Base-by-base conservation (phyloP, 2,888 invertebrate genomes). In the Halictus ligatus region DNA sequence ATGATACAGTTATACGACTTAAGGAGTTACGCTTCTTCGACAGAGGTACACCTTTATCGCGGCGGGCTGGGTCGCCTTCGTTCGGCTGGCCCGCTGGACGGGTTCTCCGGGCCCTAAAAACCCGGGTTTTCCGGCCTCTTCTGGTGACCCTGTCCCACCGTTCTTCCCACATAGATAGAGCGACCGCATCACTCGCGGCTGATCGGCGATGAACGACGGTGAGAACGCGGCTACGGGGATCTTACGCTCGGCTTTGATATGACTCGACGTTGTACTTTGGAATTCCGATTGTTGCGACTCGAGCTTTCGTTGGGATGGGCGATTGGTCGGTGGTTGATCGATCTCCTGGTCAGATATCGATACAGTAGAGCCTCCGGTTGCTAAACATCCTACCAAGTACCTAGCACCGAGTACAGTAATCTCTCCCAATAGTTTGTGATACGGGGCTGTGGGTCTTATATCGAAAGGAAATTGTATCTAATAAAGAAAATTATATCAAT, bases 1-100 rank as follows among this genome's bases (percentile, higher is more conserved):
- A 94, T 94, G 92, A 89, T 94, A 94, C 94, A 94, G 90, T 93
- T 93, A 94, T 92, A 94, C 90, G 93, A 91, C 92, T 93, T 94
- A 93, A 86, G 92, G 91, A 92, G 90, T 93, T 92, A 93, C 87
- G 90, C 91, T 89, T 92, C 89, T 87, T 91, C 92, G 91, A 93
- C 92, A 93, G 92, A 93, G 93, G 92, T 93, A 93, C 92, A 91
- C 89, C 90, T 92, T 58, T 90, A 58, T 43, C 71, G 43, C 69
- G 73, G 83, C 83, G 74, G 89, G 83, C 78, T 76, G 78, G 84
- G 75, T 79, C 81, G 76, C 83, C 87, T 64, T 29, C 18, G 85
- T 35, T 48, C 78, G 35, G 76, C 67, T 64, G n/a, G 46, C 15
- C 67, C 64, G 64, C 54, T 60, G 15, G 58, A 29, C 29, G 48